These are phyloP conservation scores for Haliclystus octoradiatus DNA, from an alignment of 30 jellyfish, hydroid and myxozoan species.

Conservation along the genomic window DNA sequence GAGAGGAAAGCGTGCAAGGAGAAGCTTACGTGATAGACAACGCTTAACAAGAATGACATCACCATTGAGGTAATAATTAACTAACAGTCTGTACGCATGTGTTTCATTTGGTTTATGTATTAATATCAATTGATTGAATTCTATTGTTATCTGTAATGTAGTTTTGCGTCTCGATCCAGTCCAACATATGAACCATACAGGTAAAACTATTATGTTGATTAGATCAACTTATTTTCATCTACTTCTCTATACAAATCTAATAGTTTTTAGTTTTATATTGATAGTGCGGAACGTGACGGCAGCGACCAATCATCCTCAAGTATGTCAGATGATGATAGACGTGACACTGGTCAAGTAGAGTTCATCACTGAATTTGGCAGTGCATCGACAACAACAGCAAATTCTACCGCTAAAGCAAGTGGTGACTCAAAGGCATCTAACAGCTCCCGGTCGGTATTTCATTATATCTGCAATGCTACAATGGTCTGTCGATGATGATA, in stretches of 20 bases:
- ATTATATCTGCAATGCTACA: slow-evolving; percentile 15
- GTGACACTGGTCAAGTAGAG: slow-evolving; percentile 48
- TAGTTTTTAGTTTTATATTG: not conserved
- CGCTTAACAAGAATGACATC: slow-evolving; percentile 63
- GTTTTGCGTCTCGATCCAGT: slow-evolving; percentile 50
- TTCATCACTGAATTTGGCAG: slow-evolving; percentile 95
- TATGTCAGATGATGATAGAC: slow-evolving; percentile 43
- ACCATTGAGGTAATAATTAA: slow-evolving; percentile 76
- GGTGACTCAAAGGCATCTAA: not conserved
- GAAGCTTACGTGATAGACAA: slow-evolving; percentile 67
- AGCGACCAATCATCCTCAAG: slow-evolving; percentile 60
- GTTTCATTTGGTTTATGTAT: not conserved
- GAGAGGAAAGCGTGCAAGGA: slow-evolving; percentile 85
- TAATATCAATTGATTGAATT: not conserved
- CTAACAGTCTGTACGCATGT: not conserved
- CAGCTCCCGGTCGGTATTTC: slow-evolving; percentile 90
- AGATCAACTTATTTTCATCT: slow-evolving; percentile 5
- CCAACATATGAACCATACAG: slow-evolving; percentile 67
- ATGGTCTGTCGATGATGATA: slow-evolving; percentile 2
- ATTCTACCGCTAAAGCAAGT: slow-evolving; percentile 1
- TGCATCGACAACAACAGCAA: slow-evolving; percentile 39
- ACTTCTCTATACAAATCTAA: not conserved
- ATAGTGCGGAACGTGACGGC: slow-evolving; percentile 3
- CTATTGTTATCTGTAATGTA: not conserved
- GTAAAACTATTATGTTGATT: slow-evolving; percentile 6